Conservation (phyloP, 2,888 invertebrate genomes). For the Anoncus sp. region DNA sequence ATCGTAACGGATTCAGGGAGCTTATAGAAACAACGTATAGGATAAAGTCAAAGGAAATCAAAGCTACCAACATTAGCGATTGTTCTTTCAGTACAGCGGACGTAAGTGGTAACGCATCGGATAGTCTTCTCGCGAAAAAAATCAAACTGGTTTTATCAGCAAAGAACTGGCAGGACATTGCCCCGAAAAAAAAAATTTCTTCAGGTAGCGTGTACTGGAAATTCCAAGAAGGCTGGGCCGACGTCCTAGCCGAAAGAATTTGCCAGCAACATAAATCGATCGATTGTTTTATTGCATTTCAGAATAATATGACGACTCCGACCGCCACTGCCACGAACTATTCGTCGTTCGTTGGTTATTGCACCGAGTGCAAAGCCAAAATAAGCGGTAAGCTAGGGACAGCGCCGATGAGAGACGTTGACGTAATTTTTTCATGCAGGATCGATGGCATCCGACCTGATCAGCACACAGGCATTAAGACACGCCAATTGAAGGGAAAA, state of each 20-base stretch:
- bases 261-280: slow-evolving; percentile 50
- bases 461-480: slow-evolving; percentile 37
- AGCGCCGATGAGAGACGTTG: slow-evolving; percentile 44
- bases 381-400: slow-evolving; percentile 50
- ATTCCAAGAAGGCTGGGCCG: slow-evolving; percentile 53
- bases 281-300: slow-evolving; percentile 56
- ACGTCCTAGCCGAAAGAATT: slow-evolving; percentile 58
- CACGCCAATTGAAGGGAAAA: slow-evolving; percentile 45
- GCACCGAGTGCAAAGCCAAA: slow-evolving; percentile 53
- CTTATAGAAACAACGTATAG: slow-evolving; percentile 2
- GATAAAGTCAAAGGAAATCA: neutral
- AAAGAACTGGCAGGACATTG: slow-evolving; percentile 45
- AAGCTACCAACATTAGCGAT: too few species aligned
- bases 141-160: slow-evolving; percentile 38
- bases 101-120: slow-evolving; percentile 14
- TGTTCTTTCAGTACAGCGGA: neutral
- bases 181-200: slow-evolving; percentile 47
- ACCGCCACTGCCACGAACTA: slow-evolving; percentile 50
- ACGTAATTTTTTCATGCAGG: slow-evolving; percentile 47
- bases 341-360: slow-evolving; percentile 56
- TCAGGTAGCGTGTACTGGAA: slow-evolving; percentile 51
- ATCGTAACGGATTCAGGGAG: slow-evolving; percentile 52
- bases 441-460: slow-evolving; percentile 52
- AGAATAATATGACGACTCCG: slow-evolving; percentile 55
- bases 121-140: slow-evolving; percentile 32